Evolutionary conservation across 2,888 invertebrate genomes (phyloP), one percentile per base, ranked within the genome.

Genomic region (Gastracanthus pulcherrimus): DNA sequence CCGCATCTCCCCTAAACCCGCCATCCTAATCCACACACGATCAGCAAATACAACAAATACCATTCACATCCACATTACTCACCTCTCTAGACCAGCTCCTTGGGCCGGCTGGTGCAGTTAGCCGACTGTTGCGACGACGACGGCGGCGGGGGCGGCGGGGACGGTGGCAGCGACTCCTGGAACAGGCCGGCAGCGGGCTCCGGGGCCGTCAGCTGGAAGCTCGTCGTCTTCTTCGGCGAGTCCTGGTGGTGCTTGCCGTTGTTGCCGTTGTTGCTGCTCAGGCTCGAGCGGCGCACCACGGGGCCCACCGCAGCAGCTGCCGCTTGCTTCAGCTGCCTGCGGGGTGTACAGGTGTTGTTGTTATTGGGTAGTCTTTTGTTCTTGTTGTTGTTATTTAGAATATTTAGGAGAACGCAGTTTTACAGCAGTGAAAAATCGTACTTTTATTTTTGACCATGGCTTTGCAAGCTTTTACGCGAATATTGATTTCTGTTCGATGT

Each of bases 161-260:
- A 62, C 26, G 41, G 72, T 6, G 34, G 26, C 45, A 7, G 6
- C 2, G 51, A 51, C 19, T 51, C 51, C 19, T 2, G 51, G 9
- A 51, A 19, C 51, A 19, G 23, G 3, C 26, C 19, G 36, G 62
- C 11, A n/a, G 19, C 34, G 34, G 7, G 19, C n/a, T 72, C 80
- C 3, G 72, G 71, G 11, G 72, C 64, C 11, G 23, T 45, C 60
- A 78, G 51, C 34, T 82, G 79, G 41, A 82, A 82, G 74, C 79
- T 79, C 76, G 82, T 85, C 19, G 81, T 83, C 48, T 88, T 88
- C 36, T 84, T 80, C 3, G 84, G 80, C 34, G n/a, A n/a, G n/a
- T 48, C 51, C 29, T 19, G 16, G 26, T 26, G 23, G 26, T 55
- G 45, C 13, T n/a, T 70, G 11, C n/a, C 41, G 34, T 5, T 70